Evolutionary conservation across 2,888 invertebrate species (phyloP).

Genomic region (Leptothorax acervorum): DNA sequence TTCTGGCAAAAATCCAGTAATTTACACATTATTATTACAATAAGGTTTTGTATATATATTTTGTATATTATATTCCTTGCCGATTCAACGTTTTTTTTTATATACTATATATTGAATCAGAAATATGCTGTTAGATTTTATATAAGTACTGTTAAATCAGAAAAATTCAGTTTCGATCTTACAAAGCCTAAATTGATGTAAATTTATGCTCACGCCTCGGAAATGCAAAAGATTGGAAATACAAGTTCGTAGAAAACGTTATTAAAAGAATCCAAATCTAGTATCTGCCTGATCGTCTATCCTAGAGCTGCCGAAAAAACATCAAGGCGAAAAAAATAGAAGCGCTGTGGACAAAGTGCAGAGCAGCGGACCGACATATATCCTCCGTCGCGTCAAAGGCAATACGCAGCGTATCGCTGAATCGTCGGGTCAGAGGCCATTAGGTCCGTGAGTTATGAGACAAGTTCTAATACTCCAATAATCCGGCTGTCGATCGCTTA

Average conservation of each 20-base stretch:
- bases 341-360: conserved; percentile 35
- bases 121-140: no score
- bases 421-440: conserved; percentile 79
- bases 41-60: not conserved
- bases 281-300: not conserved
- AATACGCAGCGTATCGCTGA: conserved; percentile 75
- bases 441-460: conserved; percentile 84
- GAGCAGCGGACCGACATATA: conserved; percentile 65
- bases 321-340: conserved; percentile 10
- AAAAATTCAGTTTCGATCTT: not conserved
- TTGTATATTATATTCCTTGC: not conserved
- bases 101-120: no score
- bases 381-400: conserved; percentile 80
- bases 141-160: not conserved
- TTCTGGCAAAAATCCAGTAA: not conserved
- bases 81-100: not conserved
- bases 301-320: not conserved
- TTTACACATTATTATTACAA: not conserved
- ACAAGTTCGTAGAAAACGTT: not conserved
- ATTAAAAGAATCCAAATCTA: not conserved
- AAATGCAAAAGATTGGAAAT: not conserved
- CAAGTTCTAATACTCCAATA: conserved; percentile 85
- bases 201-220: not conserved
- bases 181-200: not conserved
- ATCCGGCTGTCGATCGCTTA: conserved; percentile 83